Conservation (phyloP, 2,888 invertebrate genomes). For the Belgica antarctica region DNA sequence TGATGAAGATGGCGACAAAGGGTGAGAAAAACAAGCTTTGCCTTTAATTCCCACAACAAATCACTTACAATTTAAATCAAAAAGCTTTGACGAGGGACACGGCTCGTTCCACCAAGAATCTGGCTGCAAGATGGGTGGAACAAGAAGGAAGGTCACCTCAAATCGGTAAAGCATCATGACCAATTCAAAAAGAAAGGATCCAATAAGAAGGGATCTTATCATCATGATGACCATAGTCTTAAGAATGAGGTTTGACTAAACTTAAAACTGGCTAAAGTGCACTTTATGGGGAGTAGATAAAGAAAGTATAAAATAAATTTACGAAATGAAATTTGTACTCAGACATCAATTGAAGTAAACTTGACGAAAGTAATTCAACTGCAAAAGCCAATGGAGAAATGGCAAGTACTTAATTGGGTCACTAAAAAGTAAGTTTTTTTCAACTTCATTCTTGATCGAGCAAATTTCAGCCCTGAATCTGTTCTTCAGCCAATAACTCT, state of each 20-base stretch:
- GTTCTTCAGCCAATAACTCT: neutral
- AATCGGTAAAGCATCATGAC: conserved; percentile 72
- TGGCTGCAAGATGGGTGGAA: conserved; percentile 79
- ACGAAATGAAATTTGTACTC: too few relatives aligned
- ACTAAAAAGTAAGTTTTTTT: conserved; percentile 58
- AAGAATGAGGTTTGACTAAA: conserved; percentile 71
- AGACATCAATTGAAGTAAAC: too few relatives aligned
- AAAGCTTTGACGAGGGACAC: conserved; percentile 73
- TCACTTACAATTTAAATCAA: neutral
- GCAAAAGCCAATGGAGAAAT: too few relatives aligned
- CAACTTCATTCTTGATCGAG: neutral
- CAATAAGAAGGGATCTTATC: conserved; percentile 76
- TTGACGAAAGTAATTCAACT: too few relatives aligned
- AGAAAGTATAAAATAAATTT: too few relatives aligned
- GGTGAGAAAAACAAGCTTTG: conserved; percentile 48
- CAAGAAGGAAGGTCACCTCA: conserved; percentile 77
- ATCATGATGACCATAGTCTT: conserved; percentile 76
- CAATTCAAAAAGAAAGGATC: conserved; percentile 78
- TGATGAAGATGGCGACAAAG: conserved; percentile 79
- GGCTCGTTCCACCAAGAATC: conserved; percentile 77
- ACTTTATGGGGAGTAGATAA: too few relatives aligned
- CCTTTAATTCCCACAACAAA: neutral
- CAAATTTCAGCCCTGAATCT: neutral
- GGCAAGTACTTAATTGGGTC: too few relatives aligned
- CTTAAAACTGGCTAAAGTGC: too few relatives aligned